Base-by-base conservation (phyloP, 2,797 vertebrate genomes). In the Cichlasoma orientale region DNA sequence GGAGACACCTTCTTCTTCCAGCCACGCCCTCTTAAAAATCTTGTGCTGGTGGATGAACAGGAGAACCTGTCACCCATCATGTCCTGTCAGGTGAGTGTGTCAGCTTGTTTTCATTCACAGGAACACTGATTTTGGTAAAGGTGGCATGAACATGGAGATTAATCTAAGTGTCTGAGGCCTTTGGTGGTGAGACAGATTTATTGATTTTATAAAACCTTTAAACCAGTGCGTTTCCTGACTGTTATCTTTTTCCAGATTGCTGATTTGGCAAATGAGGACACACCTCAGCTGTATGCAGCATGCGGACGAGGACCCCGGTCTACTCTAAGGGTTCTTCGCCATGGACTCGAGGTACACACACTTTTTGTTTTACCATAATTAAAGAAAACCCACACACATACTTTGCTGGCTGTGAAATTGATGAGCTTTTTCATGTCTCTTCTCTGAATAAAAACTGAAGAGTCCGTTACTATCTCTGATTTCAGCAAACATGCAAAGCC, bases 1-100 rank as follows among this genome's bases (percentile, higher is more conserved):
- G 98, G 98, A 75, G 98, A 99, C 87, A 99, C 98, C 0, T 99
- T 99, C 94, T 99, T 99, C 87, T 99, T 99, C 86, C 98, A 99
- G 90, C 98, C 98, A 2, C 96, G 98, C 7, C 97, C 98, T 5
- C 96, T 99, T 33, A 99, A 99, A 94, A 99, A 99, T 92, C 92
- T 99, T 36, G 98, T 99, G 58, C 88, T 99, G 83, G 98, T 99
- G 31, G 98, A 99, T 52, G 98, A 99, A 71, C 93, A 98, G 93
- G 98, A 99, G 91, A 99, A 97, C 92, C 94, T 99, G 8, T 99
- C 98, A 23, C 98, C 98, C 29, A 99, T 99, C 90, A 95, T 99
- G 91, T 96, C 96, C 79, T 99, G 98, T 86, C 98, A 99, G 97
- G 98, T 99, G 4, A 3, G 89, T 44, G n/a, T 66, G 61, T 47